A percentile compares a stretch with the other conserved stretches of the same genome.
These are phyloP conservation scores for Limnodromus scolopaceus DNA, from an alignment of 2,797 vertebrate genomes.

Conservation along the genomic window DNA sequence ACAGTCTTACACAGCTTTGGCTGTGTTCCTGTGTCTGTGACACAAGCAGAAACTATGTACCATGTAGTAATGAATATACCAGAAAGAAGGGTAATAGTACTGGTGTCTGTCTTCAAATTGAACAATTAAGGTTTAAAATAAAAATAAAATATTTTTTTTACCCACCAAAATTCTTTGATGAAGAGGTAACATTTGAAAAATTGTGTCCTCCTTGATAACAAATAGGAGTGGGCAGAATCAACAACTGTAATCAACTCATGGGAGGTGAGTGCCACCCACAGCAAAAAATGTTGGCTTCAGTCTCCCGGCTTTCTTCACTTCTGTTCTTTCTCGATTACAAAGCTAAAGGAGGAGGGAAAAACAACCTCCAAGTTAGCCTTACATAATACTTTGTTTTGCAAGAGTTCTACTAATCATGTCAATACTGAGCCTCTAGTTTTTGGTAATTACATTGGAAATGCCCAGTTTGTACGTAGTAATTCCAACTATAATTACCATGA, in stretches of 20 bases:
- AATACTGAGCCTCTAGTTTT: slow-evolving; percentile 49
- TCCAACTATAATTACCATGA: slow-evolving; percentile 71
- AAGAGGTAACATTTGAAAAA: neutral
- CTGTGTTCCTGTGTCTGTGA: neutral
- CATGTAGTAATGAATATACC: neutral
- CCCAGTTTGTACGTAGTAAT: slow-evolving; percentile 65
- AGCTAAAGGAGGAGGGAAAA: neutral
- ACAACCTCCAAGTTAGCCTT: slow-evolving; percentile 37
- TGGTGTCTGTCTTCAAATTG: neutral
- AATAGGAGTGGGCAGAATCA: neutral
- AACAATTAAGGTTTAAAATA: neutral
- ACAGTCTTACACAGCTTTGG: accelerated
- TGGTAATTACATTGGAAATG: slow-evolving; percentile 65
- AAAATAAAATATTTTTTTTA: neutral
- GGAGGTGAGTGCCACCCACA: slow-evolving; percentile 34
- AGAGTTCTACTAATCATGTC: slow-evolving; percentile 29
- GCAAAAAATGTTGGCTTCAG: neutral
- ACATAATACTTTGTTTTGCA: slow-evolving; percentile 57
- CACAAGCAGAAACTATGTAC: neutral
- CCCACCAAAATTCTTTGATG: neutral
- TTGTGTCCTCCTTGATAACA: neutral
- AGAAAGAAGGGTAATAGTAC: neutral
- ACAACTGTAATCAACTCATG: neutral
- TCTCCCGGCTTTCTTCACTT: slow-evolving; percentile 15
- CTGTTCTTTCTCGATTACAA: neutral